Percentiles rank a stretch among this genome's conserved stretches.
Conservation (phyloP, 2,797 vertebrate species). For the Pteronotus mesoamericanus region DNA sequence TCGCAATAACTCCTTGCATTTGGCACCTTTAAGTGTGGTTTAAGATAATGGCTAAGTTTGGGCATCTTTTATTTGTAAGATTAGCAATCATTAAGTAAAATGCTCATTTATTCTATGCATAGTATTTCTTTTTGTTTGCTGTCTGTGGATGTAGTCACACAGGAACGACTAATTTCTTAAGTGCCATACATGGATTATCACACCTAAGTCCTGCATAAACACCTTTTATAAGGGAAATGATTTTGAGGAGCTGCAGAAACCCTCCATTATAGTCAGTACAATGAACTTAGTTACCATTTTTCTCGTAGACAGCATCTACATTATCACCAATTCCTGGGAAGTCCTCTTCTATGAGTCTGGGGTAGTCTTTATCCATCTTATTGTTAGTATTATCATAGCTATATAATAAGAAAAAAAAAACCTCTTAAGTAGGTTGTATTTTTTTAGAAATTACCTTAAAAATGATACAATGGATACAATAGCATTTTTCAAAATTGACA, state of each 20-base stretch:
- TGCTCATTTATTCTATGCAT: background rate
- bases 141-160: background rate
- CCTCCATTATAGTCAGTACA: background rate
- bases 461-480: background rate
- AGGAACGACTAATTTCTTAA: background rate
- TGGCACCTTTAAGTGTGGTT: background rate
- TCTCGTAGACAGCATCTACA: constrained; percentile 90
- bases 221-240: background rate
- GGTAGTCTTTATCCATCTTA: constrained; percentile 89
- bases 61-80: background rate
- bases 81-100: background rate
- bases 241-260: background rate
- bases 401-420: constrained; percentile 59
- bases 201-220: background rate
- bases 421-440: background rate
- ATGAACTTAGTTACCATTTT: constrained; percentile 84
- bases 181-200: background rate
- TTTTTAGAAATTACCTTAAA: constrained; percentile 14
- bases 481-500: background rate
- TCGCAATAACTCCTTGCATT: background rate
- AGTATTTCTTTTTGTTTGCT: background rate
- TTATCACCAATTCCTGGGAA: constrained; percentile 93
- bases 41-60: background rate
- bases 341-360: constrained; percentile 87
- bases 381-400: constrained; percentile 90